Evolutionary conservation across 37 sponge, comb jelly and placozoan genomes (phyloP).

Genomic region (Mnemiopsis leidyi): DNA sequence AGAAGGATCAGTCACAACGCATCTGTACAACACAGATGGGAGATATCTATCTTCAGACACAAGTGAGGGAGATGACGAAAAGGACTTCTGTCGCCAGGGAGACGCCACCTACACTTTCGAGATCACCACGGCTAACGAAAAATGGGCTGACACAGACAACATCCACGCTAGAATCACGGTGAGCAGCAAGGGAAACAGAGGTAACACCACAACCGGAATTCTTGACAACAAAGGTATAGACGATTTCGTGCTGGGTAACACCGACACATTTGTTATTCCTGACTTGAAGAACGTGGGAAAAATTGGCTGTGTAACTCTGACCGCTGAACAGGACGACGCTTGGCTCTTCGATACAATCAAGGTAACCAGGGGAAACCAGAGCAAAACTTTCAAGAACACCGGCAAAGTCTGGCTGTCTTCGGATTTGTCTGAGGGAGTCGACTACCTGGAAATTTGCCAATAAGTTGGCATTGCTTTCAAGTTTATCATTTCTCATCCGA

Average conservation of each 20-base stretch:
- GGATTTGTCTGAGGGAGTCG: neutral
- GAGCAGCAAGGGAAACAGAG: neutral
- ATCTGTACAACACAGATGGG: neutral
- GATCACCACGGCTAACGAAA: neutral
- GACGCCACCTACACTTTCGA: neutral
- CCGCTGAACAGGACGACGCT: neutral
- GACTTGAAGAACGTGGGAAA: constrained; percentile 1
- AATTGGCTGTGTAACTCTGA: neutral
- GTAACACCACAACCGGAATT: constrained; percentile 1
- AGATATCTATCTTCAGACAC: neutral
- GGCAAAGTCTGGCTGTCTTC: neutral
- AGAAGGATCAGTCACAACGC: neutral
- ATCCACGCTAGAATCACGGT: neutral
- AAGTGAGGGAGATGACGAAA: neutral
- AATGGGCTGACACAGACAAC: neutral
- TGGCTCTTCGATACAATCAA: neutral
- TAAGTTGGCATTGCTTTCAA: too few species aligned
- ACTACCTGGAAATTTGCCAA: neutral
- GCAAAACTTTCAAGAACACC: neutral
- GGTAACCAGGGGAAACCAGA: neutral
- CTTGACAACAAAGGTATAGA: neutral
- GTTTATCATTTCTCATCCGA: too few species aligned
- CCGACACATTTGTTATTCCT: neutral
- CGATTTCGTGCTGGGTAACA: neutral
- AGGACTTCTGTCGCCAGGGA: neutral